A percentile compares a stretch with the other conserved stretches of the same genome.
Evolutionary conservation across 2,113 vertebrate genomes (phyloP).

Genomic region (Thalassarche chlororhynchos): DNA sequence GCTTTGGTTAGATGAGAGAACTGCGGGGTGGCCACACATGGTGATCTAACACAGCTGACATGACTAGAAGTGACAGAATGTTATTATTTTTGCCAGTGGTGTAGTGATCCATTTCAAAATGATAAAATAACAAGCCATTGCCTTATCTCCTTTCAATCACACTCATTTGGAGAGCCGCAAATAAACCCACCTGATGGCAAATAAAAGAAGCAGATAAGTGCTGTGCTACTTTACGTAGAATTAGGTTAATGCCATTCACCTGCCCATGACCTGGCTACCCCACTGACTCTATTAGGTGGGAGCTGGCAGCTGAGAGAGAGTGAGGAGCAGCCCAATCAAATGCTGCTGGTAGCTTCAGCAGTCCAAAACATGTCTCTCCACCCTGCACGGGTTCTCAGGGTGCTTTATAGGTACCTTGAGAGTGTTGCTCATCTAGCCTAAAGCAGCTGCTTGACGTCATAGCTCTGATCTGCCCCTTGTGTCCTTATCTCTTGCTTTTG

Average conservation of each 20-base stretch:
- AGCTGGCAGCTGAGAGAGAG: not conserved
- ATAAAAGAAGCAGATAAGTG: not conserved
- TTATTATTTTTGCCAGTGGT: not conserved
- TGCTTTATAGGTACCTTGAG: not conserved
- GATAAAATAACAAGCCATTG: not conserved
- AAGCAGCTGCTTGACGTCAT: not conserved
- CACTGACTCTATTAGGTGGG: not conserved
- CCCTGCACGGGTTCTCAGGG: accelerated
- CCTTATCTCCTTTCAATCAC: not conserved
- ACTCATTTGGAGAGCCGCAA: not conserved
- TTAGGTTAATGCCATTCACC: not conserved
- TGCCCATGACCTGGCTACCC: not conserved
- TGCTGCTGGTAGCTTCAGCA: not conserved
- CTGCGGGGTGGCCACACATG: not conserved
- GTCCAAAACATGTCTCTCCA: not conserved
- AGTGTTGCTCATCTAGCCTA: not conserved
- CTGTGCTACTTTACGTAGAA: not conserved
- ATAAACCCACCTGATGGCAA: not conserved
- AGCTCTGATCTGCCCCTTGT: accelerated
- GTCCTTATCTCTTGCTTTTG: not conserved
- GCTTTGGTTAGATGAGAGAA: not conserved
- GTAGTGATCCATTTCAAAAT: not conserved
- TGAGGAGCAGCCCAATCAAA: not conserved
- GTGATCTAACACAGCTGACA: not conserved
- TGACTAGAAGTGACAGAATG: not conserved